These are phyloP conservation scores for Brachionus calyciflorus DNA, from an alignment of 1,140 invertebrate species.

Conservation along the genomic window DNA sequence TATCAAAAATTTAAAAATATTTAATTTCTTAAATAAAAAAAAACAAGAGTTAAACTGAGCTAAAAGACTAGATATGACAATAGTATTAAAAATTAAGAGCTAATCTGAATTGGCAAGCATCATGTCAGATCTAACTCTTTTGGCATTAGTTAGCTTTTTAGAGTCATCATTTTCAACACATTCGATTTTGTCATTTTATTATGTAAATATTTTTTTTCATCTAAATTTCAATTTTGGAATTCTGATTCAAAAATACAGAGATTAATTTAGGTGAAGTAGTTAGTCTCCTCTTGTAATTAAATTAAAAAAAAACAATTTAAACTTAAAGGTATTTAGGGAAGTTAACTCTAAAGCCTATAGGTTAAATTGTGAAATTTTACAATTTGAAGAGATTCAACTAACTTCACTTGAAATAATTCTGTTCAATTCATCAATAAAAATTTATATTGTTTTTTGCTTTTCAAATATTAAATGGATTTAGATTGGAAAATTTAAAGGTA, in stretches of 20 bases:
- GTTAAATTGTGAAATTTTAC: not conserved
- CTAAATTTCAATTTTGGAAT: no score
- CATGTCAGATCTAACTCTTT: constrained; percentile 45
- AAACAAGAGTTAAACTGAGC: constrained; percentile 30
- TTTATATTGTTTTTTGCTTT: not conserved
- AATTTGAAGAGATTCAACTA: constrained; percentile 47
- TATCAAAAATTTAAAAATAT: not conserved
- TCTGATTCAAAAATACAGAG: not conserved
- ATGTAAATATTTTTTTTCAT: not conserved
- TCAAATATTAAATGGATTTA: no score
- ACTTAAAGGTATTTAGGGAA: not conserved
- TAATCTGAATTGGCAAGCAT: not conserved
- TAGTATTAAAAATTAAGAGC: not conserved
- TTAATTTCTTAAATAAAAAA: not conserved
- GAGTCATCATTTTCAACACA: not conserved
- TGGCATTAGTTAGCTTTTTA: constrained; percentile 40
- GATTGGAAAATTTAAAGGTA: no score
- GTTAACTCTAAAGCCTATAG: no score
- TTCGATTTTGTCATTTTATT: not conserved
- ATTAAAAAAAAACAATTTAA: not conserved
- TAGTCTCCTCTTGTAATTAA: constrained; percentile 15
- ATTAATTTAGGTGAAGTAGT: constrained; percentile 29
- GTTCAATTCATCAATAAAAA: not conserved
- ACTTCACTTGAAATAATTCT: constrained; percentile 44
- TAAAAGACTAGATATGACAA: constrained; percentile 35